These are phyloP conservation scores for Cladorhizidae sp. DNA, from an alignment of 37 sponge, comb jelly and placozoan genomes.

Conservation along the genomic window DNA sequence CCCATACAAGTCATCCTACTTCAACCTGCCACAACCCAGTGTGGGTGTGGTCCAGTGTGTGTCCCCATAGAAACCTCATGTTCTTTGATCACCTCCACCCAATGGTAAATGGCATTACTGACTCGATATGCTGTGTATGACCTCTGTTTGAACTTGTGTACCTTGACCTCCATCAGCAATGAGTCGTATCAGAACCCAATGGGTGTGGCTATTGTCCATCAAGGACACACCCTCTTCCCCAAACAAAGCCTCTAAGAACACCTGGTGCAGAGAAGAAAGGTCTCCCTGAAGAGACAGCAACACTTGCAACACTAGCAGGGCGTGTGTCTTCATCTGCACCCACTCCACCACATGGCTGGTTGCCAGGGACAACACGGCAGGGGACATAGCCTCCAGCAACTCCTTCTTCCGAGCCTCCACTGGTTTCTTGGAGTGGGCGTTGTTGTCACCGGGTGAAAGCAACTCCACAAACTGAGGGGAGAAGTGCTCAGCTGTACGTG, in stretches of 20 bases:
- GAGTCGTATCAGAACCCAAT: slow-evolving; percentile 63
- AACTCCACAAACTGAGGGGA: slow-evolving; percentile 60
- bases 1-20: neutral
- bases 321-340: slow-evolving; percentile 44
- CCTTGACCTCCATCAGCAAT: slow-evolving; percentile 20
- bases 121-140: neutral
- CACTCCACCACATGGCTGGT: slow-evolving; percentile 43
- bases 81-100: too few species aligned
- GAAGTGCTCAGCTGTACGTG: slow-evolving; percentile 67
- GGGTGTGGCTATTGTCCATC: slow-evolving; percentile 52
- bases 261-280: slow-evolving; percentile 4
- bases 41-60: too few species aligned
- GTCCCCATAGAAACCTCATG: too few species aligned
- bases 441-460: slow-evolving; percentile 80
- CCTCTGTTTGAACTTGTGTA: neutral
- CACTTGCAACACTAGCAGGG: slow-evolving; percentile 51
- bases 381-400: slow-evolving; percentile 47
- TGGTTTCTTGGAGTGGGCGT: slow-evolving; percentile 76
- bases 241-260: slow-evolving; percentile 11
- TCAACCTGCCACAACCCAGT: neutral
- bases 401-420: slow-evolving; percentile 38
- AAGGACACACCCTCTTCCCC: slow-evolving; percentile 22
- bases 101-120: too few species aligned
- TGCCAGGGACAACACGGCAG: slow-evolving; percentile 50
- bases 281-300: slow-evolving; percentile 22